These are phyloP conservation scores for Diplolepis rosae DNA, from an alignment of 2,888 invertebrate genomes.

Conservation along the genomic window DNA sequence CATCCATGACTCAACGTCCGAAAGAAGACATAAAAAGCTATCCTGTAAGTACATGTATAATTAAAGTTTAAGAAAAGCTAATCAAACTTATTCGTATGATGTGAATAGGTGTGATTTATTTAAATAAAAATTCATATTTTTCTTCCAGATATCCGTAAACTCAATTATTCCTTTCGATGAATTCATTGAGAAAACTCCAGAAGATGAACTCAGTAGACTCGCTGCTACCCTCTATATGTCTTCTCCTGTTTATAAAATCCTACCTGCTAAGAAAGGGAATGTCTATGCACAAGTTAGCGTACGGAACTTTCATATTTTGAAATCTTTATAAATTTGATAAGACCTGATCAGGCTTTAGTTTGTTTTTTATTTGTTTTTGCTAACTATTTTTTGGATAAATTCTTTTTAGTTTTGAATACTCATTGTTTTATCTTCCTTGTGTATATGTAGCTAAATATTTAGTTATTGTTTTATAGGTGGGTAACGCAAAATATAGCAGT, in stretches of 20 bases:
- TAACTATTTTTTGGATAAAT: background rate
- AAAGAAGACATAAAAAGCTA: background rate
- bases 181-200: background rate
- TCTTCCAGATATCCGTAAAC: background rate
- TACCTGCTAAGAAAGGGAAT: background rate
- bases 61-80: background rate
- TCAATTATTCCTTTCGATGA: background rate
- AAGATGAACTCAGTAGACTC: background rate
- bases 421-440: too few relatives aligned
- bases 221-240: background rate
- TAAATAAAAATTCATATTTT: background rate
- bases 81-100: background rate
- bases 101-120: too few relatives aligned
- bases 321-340: too few relatives aligned
- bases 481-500: conserved; percentile 67
- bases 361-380: too few relatives aligned
- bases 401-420: too few relatives aligned
- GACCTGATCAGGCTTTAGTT: too few relatives aligned
- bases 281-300: conserved; percentile 2
- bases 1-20: background rate
- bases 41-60: background rate
- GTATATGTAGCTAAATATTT: too few relatives aligned
- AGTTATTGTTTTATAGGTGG: conserved; percentile 61
- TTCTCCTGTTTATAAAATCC: conserved; percentile 2
- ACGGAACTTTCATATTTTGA: background rate